Evolutionary conservation across 2,888 invertebrate genomes (phyloP).

Genomic region (Siphonodentalium dalli): DNA sequence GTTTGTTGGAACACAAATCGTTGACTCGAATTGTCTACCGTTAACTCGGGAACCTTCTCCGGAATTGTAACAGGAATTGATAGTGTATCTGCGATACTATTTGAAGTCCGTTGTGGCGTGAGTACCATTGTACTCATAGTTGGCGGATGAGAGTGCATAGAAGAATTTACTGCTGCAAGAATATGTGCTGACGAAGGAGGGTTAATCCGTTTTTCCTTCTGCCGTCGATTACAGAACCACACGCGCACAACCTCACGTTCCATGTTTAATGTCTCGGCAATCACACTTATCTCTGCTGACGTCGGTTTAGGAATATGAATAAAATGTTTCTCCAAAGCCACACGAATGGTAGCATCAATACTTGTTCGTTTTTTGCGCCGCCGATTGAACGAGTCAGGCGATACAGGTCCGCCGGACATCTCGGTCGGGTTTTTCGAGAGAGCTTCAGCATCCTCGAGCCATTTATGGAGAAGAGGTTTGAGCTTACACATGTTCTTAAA

Average conservation of each 20-base stretch:
- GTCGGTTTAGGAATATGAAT: slow-evolving; percentile 94
- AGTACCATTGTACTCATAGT: too few relatives aligned
- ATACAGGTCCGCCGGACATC: slow-evolving; percentile 23
- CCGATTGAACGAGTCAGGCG: slow-evolving; percentile 71
- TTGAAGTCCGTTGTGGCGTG: too few relatives aligned
- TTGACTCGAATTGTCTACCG: too few relatives aligned
- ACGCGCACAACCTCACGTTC: slow-evolving; percentile 89
- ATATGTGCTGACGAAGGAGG: slow-evolving; percentile 84
- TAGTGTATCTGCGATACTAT: too few relatives aligned
- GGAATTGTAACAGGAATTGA: too few relatives aligned
- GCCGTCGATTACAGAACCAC: slow-evolving; percentile 73
- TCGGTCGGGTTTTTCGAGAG: slow-evolving; percentile 69
- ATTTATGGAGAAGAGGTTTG: slow-evolving; percentile 95
- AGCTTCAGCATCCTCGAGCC: slow-evolving; percentile 89
- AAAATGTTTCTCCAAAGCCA: slow-evolving; percentile 93
- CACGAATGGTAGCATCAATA: slow-evolving; percentile 91
- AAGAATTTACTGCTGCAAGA: too few relatives aligned
- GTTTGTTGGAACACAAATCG: too few relatives aligned
- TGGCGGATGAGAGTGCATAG: too few relatives aligned
- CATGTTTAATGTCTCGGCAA: slow-evolving; percentile 93
- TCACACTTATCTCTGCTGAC: slow-evolving; percentile 90
- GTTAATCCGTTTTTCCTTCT: slow-evolving; percentile 96
- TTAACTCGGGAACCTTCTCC: too few relatives aligned
- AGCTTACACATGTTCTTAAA: slow-evolving; percentile 99
- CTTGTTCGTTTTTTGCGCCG: slow-evolving; percentile 96